Percentiles rank a stretch among this genome's conserved stretches.
Conservation (phyloP, 2,888 invertebrate species). For the Criorhina ranunculi region DNA sequence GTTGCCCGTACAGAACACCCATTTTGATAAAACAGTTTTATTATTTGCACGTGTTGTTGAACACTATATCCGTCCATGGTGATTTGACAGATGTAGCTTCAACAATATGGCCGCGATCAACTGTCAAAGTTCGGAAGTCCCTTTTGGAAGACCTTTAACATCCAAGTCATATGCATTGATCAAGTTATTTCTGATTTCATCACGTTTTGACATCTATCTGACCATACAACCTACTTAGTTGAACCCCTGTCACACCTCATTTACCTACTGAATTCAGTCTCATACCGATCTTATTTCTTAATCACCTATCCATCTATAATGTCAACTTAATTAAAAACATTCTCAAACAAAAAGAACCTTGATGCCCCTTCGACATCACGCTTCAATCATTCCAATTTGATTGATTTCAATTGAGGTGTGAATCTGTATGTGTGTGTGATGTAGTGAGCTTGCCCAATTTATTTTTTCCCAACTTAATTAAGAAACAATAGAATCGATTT, state of each 20-base stretch:
- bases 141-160: too few relatives aligned
- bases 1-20: too few relatives aligned
- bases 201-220: conserved; percentile 8
- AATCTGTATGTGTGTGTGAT: conserved; percentile 12
- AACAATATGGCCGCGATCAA: too few relatives aligned
- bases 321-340: conserved; percentile 60
- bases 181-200: background rate
- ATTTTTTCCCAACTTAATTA: conserved; percentile 61
- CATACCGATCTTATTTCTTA: conserved; percentile 39
- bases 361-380: conserved; percentile 46
- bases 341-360: conserved; percentile 37
- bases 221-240: background rate
- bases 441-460: conserved; percentile 18
- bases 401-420: conserved; percentile 49
- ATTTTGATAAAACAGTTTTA: too few relatives aligned
- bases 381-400: conserved; percentile 47
- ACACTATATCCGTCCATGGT: too few relatives aligned
- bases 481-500: conserved; percentile 65
- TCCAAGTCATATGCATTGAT: background rate
- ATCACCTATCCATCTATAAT: conserved; percentile 47
- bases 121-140: too few relatives aligned
- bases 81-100: too few relatives aligned
- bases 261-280: conserved; percentile 1
- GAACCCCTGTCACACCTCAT: conserved; percentile 34
- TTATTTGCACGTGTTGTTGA: too few relatives aligned